These are phyloP conservation scores for Pycnonotus jocosus DNA, from an alignment of 2,113 vertebrate species.

Conservation along the genomic window DNA sequence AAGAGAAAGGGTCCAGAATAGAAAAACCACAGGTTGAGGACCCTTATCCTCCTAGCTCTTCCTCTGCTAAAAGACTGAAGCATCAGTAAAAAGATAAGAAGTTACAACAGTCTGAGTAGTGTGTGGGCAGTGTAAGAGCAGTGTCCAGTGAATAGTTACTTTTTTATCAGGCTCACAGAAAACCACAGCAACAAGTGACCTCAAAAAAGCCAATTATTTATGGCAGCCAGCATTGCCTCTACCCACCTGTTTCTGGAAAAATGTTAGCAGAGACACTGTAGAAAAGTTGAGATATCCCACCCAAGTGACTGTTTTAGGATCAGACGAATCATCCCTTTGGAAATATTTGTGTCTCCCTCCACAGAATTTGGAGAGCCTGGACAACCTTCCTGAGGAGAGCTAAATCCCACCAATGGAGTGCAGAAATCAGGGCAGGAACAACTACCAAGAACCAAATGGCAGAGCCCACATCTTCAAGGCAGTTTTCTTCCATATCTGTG, in stretches of 20 bases:
- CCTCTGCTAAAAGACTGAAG: background rate
- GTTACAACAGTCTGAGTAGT: background rate
- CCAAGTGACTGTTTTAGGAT: background rate
- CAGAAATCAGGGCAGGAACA: background rate
- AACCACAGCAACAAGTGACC: background rate
- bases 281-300: background rate
- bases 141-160: background rate
- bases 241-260: background rate
- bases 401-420: background rate
- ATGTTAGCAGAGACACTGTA: background rate
- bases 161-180: background rate
- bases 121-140: background rate
- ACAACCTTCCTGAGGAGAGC: background rate
- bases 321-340: background rate
- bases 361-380: background rate
- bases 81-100: background rate
- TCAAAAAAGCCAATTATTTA: background rate
- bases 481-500: background rate
- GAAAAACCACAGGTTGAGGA: background rate
- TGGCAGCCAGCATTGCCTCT: background rate
- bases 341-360: background rate
- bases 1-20: background rate
- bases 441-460: background rate
- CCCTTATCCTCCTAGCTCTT: background rate
- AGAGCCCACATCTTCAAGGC: background rate